phyloP scores from a whole-genome alignment of 2,888 invertebrate species.

The Pandemis heparana region DNA sequence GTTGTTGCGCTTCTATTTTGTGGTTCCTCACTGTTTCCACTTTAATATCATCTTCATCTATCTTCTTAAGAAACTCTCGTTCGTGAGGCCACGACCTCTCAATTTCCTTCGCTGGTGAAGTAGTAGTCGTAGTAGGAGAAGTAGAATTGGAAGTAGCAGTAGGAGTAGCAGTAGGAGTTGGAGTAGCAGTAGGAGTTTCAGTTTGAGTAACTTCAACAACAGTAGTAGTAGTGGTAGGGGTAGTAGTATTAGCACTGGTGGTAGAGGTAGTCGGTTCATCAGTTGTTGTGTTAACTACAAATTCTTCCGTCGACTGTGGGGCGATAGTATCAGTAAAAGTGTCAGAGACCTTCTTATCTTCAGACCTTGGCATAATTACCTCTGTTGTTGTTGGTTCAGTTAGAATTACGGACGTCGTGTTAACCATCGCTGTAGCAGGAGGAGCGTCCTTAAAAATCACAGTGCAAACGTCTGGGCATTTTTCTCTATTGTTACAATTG shows the following conservation, averaged over 20 bases:
- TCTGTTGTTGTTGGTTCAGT: constrained; percentile 7
- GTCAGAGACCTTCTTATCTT: background rate
- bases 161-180: background rate
- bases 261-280: background rate
- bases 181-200: background rate
- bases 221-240: background rate
- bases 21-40: constrained; percentile 3
- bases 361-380: background rate
- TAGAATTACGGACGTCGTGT: constrained; percentile 33
- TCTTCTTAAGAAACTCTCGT: constrained; percentile 44
- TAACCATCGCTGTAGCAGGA: constrained; percentile 23
- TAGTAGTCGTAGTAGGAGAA: background rate
- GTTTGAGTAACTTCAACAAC: background rate
- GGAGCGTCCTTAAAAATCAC: constrained; percentile 65
- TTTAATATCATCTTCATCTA: constrained; percentile 44
- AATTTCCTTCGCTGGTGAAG: background rate
- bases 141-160: background rate
- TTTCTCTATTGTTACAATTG: constrained; percentile 59
- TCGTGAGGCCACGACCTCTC: constrained; percentile 53
- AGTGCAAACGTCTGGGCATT: constrained; percentile 62
- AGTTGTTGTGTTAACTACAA: background rate
- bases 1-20: constrained; percentile 46
- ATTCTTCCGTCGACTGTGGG: background rate
- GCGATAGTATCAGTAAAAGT: background rate
- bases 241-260: background rate